These are phyloP conservation scores for Perognathus longimembris DNA, from an alignment of 2,113 vertebrate species.

Conservation along the genomic window DNA sequence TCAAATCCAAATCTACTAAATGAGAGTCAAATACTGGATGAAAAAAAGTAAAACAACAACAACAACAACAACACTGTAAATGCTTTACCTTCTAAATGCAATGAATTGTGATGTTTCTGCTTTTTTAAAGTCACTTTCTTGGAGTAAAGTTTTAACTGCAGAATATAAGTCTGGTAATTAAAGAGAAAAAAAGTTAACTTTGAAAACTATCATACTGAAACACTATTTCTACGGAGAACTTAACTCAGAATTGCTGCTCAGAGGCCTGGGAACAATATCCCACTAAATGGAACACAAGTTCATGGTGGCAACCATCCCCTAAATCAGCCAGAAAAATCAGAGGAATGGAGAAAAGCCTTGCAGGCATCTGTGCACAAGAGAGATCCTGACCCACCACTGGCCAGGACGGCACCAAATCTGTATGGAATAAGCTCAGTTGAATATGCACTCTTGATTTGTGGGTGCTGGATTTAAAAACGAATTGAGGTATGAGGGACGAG, in stretches of 20 bases:
- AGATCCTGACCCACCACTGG: background rate
- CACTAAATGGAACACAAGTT: background rate
- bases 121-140: conserved; percentile 87
- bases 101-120: conserved; percentile 90
- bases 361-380: background rate
- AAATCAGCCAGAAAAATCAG: background rate
- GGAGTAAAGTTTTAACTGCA: conserved; percentile 85
- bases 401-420: background rate
- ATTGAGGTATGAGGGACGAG: too few relatives aligned
- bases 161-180: conserved; percentile 82
- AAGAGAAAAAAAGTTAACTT: conserved; percentile 68
- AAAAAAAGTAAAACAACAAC: background rate
- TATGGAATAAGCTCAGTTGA: background rate
- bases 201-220: conserved; percentile 6
- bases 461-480: background rate
- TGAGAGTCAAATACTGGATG: background rate
- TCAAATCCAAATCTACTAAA: background rate
- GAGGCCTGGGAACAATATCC: background rate
- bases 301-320: background rate
- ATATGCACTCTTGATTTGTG: background rate
- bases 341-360: background rate
- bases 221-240: background rate
- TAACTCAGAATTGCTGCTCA: background rate
- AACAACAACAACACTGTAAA: background rate
- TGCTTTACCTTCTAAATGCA: conserved; percentile 91